Base-by-base conservation (phyloP, 2,113 vertebrate species). In the Pseudorasbora parva region DNA sequence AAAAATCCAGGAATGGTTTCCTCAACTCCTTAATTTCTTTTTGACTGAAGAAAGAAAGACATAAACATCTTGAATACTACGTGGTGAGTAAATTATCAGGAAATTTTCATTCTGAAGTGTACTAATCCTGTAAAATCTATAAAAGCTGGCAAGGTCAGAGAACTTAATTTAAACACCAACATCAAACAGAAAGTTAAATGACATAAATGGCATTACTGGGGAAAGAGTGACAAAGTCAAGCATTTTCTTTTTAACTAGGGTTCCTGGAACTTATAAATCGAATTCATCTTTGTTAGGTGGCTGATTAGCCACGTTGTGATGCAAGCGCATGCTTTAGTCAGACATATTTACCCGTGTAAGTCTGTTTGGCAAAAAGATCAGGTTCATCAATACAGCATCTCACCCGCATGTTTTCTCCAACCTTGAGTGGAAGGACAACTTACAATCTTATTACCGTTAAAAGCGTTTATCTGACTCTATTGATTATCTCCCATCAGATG, bases 301-400 rank as follows among this genome's bases (percentile, higher is more conserved):
- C 84, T 57, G 27, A 71, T 90, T 69, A 87, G 75, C 59, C 33
- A 51, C 84, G 82, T 85, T 90, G 74, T 77, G 81, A 92, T 90
- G 88, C 89, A 88, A 57, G 86, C n/a, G 62, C 87, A 87, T 85
- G 83, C 85, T 76, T 72, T 74, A 47, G 64, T 43, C 33, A 76
- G 83, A 60, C 59, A 64, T 9, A 82, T 84, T 83, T 82, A 75
- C 88, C 75, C 82, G 75, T 74, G 85, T 88, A 85, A 90, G 78
- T 78, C 73, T 83, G 0, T 23, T 81, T 88, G 68, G 89, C 88
- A 87, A 78, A 90, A 73, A 87, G 88, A 89, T 89, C 79, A 87
- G 84, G 87, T 89, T 78, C 86, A 91, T 91, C 89, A 88, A 85
- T 88, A 88, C 85, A 73, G 60, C 85, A 81, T 45, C 82, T 86